These are phyloP conservation scores for Vespertilio murinus DNA, from an alignment of 2,797 vertebrate species.

Conservation along the genomic window DNA sequence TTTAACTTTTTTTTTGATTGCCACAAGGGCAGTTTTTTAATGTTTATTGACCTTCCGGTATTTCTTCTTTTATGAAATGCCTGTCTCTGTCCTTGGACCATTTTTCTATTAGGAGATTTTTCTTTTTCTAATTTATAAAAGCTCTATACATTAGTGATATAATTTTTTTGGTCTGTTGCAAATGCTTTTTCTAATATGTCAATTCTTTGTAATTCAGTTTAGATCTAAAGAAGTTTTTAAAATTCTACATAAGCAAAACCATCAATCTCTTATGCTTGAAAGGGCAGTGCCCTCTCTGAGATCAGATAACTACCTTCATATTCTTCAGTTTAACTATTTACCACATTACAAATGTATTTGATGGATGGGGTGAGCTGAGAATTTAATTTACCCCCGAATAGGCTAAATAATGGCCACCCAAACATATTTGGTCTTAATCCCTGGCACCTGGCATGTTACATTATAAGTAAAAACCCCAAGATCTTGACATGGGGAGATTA, in stretches of 20 bases:
- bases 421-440: not conserved
- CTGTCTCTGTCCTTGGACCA: not conserved
- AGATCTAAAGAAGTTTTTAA: slow-evolving; percentile 12
- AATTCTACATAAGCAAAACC: slow-evolving; percentile 25
- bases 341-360: not conserved
- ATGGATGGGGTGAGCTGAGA: not conserved
- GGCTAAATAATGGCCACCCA: not conserved
- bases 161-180: slow-evolving; percentile 22
- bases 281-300: not conserved
- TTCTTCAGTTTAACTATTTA: slow-evolving; percentile 35
- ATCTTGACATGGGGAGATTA: slow-evolving; percentile 2
- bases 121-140: slow-evolving; percentile 10
- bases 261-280: not conserved
- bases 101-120: slow-evolving; percentile 25
- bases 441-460: not conserved
- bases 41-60: not conserved
- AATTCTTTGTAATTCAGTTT: slow-evolving; percentile 46
- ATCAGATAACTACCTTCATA: not conserved
- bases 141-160: not conserved
- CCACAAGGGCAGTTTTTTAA: not conserved
- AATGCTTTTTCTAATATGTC: not conserved
- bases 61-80: slow-evolving; percentile 44
- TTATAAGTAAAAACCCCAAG: not conserved
- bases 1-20: slow-evolving; percentile 39
- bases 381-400: not conserved